Base-by-base conservation (phyloP, 2,888 invertebrate genomes). In the Bombyx huttoni region DNA sequence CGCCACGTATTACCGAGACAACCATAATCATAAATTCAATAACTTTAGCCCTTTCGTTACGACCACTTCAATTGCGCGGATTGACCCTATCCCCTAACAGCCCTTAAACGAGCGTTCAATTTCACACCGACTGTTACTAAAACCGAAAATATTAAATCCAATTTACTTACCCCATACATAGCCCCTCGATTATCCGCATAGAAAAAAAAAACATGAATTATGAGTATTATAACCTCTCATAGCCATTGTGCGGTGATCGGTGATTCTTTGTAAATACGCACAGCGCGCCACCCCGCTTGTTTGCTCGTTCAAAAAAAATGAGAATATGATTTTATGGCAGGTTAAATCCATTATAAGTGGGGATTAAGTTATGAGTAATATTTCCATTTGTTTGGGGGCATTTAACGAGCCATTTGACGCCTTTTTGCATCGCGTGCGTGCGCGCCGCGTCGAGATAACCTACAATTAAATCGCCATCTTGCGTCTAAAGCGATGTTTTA, bases 101-200 rank as follows among this genome's bases (percentile, higher is more conserved):
- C 84, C 77, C 86, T 83, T 76, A 74, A 79, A 65, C 66, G 78
- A 71, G 78, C 83, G 80, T 83, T 75, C 86, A 85, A 88, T 87
- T 88, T 86, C 87, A 84, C 87, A 87, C 81, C 78, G 75, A 83
- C 75, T 78, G 82, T 81, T 80, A 64, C 79, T 68, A 78, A 79
- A 81, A 79, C 81, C 73, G 77, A 78, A 86, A 88, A 87, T 87
- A 88, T 87, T 87, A 84, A 84, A 87, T 88, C 88, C 87, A 88
- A 87, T 87, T 83, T 79, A 78, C 76, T 72, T 73, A 76, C 78
- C 78, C 78, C 70, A 71, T 62, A 58, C 50, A 64, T 66, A 68
- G 70, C 80, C 84, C 84, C 78, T 74, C 80, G 77, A 82, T 81
- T 73, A 84, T 83, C 78, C 73, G 61, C 61, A 72, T 68, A 73